A percentile compares a stretch with the other conserved stretches of the same genome.
Conservation (phyloP, 1,140 invertebrate species). For the Prorops nasuta region DNA sequence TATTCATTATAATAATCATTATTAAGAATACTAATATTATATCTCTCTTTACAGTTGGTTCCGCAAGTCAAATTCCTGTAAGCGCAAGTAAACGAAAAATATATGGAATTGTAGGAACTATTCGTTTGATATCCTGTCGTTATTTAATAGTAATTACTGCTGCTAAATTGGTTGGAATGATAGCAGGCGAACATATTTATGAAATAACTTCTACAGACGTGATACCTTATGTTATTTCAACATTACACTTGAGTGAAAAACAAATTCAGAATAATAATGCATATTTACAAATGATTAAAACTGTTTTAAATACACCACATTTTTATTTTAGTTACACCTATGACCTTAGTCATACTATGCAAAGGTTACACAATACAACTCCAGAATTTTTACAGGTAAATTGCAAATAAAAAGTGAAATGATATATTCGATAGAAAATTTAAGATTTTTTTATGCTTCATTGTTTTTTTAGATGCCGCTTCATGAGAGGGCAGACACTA, state of each 20-base stretch:
- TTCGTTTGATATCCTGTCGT: slow-evolving; percentile 80
- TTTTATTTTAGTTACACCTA: slow-evolving; percentile 94
- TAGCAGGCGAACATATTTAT: slow-evolving; percentile 86
- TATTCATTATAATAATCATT: slow-evolving; percentile 9
- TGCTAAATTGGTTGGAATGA: slow-evolving; percentile 78
- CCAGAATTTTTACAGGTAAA: slow-evolving; percentile 75
- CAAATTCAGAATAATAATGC: slow-evolving; percentile 75
- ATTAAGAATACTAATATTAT: slow-evolving; percentile 3
- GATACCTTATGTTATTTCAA: slow-evolving; percentile 81
- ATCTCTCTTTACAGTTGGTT: slow-evolving; percentile 49
- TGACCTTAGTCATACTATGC: slow-evolving; percentile 90
- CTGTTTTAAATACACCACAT: slow-evolving; percentile 74
- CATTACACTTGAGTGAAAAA: slow-evolving; percentile 79
- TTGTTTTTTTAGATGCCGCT: slow-evolving; percentile 61
- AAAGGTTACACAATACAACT: slow-evolving; percentile 83
- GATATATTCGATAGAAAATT: too few relatives aligned
- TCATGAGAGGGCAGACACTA: slow-evolving; percentile 75
- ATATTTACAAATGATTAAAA: slow-evolving; percentile 81
- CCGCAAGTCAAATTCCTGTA: slow-evolving; percentile 61
- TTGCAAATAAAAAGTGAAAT: too few relatives aligned
- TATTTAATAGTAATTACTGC: slow-evolving; percentile 91
- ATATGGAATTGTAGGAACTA: slow-evolving; percentile 86
- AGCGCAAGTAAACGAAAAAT: slow-evolving; percentile 70
- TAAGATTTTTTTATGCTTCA: slow-evolving; percentile 22
- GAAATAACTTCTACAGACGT: slow-evolving; percentile 80